These are phyloP conservation scores for Danio aesculapii DNA, from an alignment of 2,797 vertebrate species.

Conservation along the genomic window DNA sequence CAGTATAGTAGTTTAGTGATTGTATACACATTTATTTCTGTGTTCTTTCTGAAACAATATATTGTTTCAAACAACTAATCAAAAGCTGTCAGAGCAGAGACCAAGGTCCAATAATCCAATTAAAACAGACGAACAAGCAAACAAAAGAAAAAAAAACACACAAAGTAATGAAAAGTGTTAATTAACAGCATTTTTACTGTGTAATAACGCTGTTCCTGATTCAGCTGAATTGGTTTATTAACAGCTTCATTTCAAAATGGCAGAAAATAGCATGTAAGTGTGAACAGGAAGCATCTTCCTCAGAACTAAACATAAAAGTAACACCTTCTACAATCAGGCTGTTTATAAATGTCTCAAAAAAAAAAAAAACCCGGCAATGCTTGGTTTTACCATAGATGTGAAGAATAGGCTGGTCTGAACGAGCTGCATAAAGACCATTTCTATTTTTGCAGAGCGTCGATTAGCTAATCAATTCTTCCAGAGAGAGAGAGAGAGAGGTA, in stretches of 20 bases:
- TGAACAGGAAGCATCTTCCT: neutral
- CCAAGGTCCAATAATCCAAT: no score
- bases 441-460: constrained; percentile 30
- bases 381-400: neutral
- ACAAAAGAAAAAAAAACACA: no score
- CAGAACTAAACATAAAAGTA: constrained; percentile 1
- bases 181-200: no score
- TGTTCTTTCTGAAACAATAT: no score
- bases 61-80: no score
- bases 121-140: no score
- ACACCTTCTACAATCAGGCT: neutral
- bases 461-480: constrained; percentile 38
- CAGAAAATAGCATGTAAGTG: neutral
- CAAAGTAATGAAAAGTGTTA: no score
- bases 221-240: neutral
- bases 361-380: neutral
- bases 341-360: neutral
- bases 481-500: neutral
- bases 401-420: neutral
- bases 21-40: no score
- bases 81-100: no score
- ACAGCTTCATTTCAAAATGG: neutral
- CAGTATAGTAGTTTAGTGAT: no score
- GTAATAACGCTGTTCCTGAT: neutral
- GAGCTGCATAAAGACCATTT: constrained; percentile 22